Evolutionary conservation across 2,797 vertebrate genomes (phyloP).

Genomic region (Sphenodon punctatus): DNA sequence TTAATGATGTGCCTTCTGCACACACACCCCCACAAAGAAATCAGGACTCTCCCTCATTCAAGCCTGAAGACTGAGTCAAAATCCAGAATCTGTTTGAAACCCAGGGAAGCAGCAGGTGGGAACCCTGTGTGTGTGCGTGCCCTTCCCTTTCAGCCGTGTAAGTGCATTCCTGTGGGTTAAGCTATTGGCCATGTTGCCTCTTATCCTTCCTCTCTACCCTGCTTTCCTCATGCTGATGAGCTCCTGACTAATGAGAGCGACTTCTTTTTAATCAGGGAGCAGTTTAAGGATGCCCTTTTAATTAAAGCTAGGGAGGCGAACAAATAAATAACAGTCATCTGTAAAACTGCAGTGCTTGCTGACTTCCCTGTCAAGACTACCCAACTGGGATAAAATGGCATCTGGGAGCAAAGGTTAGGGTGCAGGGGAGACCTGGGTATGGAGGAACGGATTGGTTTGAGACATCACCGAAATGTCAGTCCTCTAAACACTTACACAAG

Average conservation of each 20-base stretch:
- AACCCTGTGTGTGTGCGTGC: fast-evolving
- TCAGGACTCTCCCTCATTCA: no score
- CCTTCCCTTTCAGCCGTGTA: background rate
- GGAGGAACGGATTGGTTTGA: no score
- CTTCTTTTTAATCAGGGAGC: constrained; percentile 64
- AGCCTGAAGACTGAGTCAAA: no score
- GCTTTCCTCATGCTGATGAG: constrained; percentile 28
- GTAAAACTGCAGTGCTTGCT: constrained; percentile 70
- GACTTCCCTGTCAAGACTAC: background rate
- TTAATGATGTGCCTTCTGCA: no score
- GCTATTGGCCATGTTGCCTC: background rate
- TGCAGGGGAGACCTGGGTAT: fast-evolving
- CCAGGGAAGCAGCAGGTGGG: no score
- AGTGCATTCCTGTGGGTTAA: background rate
- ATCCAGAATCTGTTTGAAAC: no score
- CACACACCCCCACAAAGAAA: no score
- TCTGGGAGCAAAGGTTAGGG: background rate
- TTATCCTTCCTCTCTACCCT: constrained; percentile 6
- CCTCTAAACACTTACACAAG: no score
- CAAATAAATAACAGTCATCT: constrained; percentile 64
- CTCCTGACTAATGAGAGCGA: constrained; percentile 43
- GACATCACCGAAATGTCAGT: no score
- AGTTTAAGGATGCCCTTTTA: constrained; percentile 75
- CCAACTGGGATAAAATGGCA: background rate
- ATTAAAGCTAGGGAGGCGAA: constrained; percentile 68